phyloP scores from a whole-genome alignment of 2,888 invertebrate species.

The Orthosia gothica region DNA sequence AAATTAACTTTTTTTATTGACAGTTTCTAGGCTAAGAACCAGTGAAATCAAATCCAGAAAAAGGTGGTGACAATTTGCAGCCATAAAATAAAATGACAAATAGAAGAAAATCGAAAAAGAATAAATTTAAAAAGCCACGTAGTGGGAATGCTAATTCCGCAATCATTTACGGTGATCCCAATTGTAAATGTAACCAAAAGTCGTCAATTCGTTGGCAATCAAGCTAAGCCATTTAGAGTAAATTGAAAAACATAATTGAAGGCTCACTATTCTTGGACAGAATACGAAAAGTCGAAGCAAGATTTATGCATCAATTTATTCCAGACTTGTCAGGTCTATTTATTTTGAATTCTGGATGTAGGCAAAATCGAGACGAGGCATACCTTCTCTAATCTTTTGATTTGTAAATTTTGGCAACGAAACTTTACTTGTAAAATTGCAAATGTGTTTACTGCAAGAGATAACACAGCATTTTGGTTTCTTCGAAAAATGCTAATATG shows the following conservation, averaged over 20 bases:
- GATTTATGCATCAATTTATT: constrained; percentile 29
- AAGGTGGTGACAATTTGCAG: not conserved
- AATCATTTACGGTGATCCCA: not conserved
- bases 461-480: constrained; percentile 7
- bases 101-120: not conserved
- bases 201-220: constrained; percentile 11
- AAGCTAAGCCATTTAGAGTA: not conserved
- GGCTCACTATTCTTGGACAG: constrained; percentile 3
- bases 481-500: not conserved
- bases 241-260: constrained; percentile 32
- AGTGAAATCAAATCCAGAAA: not conserved
- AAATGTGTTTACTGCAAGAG: constrained; percentile 6
- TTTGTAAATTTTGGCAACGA: constrained; percentile 42
- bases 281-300: constrained; percentile 27
- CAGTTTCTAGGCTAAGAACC: not conserved
- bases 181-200: constrained; percentile 27
- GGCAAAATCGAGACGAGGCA: constrained; percentile 24
- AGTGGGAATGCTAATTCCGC: constrained; percentile 25
- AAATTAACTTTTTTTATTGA: no score
- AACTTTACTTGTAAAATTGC: constrained; percentile 3
- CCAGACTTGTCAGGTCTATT: constrained; percentile 29
- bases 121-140: constrained; percentile 4
- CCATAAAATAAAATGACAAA: not conserved
- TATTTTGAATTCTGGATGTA: constrained; percentile 25
- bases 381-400: constrained; percentile 30